These are phyloP conservation scores for Sinocyclocheilus anshuiensis DNA, from an alignment of 2,113 vertebrate genomes.

Conservation along the genomic window DNA sequence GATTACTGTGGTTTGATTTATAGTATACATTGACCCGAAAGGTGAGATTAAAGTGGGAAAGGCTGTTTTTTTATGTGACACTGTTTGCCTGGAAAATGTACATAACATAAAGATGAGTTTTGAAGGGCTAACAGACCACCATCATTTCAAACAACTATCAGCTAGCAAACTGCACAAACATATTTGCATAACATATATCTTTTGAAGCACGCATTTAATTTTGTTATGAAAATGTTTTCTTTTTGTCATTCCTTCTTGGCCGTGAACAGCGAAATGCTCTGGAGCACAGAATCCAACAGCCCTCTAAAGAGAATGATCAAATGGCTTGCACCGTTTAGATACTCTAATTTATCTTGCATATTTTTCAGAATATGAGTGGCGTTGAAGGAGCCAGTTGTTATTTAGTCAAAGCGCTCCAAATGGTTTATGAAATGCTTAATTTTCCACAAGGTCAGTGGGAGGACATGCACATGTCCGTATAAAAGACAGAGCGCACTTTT, in stretches of 20 bases:
- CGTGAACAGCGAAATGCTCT: not conserved
- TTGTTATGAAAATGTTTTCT: not conserved
- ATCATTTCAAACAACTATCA: not conserved
- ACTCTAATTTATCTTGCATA: slow-evolving; percentile 33
- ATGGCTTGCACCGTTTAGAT: not conserved
- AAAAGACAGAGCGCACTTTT: slow-evolving; percentile 34
- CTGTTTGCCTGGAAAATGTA: not conserved
- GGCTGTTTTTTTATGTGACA: not conserved
- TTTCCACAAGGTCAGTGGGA: slow-evolving; percentile 54
- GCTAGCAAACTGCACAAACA: not conserved
- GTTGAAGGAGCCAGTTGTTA: not conserved
- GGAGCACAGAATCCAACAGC: not conserved
- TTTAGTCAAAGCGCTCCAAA: slow-evolving; percentile 39
- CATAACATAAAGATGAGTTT: not conserved
- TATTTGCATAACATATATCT: not conserved
- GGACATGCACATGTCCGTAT: not conserved
- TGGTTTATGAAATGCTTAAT: slow-evolving; percentile 54
- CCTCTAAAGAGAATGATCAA: not conserved
- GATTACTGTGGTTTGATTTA: not conserved
- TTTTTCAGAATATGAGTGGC: slow-evolving; percentile 26
- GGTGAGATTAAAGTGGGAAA: not conserved
- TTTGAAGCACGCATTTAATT: not conserved
- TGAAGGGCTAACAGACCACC: not conserved
- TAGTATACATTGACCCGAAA: not conserved
- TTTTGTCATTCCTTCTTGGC: not conserved